Evolutionary conservation across 2,113 vertebrate genomes (phyloP).

Genomic region (Austrofundulus limnaeus): DNA sequence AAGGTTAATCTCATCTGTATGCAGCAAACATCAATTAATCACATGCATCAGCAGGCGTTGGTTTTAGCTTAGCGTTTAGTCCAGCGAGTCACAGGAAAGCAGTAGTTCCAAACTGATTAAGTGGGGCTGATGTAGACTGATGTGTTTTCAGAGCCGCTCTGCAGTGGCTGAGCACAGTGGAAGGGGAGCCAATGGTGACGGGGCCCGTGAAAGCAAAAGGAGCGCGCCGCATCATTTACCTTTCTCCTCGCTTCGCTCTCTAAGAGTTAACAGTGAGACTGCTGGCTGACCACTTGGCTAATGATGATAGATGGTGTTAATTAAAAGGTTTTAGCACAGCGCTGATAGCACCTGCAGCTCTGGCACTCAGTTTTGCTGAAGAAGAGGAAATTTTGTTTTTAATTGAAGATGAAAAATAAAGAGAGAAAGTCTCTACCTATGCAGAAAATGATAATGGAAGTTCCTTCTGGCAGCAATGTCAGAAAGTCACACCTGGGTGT

Average conservation of each 20-base stretch:
- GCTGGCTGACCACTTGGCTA: slow-evolving; percentile 75
- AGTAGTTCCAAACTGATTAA: slow-evolving; percentile 53
- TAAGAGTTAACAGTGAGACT: slow-evolving; percentile 73
- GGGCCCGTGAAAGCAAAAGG: slow-evolving; percentile 34
- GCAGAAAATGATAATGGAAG: slow-evolving; percentile 32
- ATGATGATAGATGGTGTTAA: slow-evolving; percentile 83
- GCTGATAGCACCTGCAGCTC: slow-evolving; percentile 77
- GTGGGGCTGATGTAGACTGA: slow-evolving; percentile 66
- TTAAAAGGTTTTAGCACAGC: slow-evolving; percentile 78
- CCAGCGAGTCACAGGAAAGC: slow-evolving; percentile 32
- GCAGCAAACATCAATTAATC: slow-evolving; percentile 60
- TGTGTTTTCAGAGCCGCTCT: slow-evolving; percentile 62
- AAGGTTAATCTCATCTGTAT: slow-evolving; percentile 51
- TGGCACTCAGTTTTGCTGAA: slow-evolving; percentile 44
- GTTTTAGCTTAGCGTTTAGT: slow-evolving; percentile 53
- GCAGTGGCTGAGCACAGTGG: slow-evolving; percentile 54
- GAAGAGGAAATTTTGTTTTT: slow-evolving; percentile 34
- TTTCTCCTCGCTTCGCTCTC: slow-evolving; percentile 59
- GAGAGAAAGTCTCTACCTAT: slow-evolving; percentile 27
- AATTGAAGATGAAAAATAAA: slow-evolving; percentile 1
- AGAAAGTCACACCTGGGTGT: slow-evolving; percentile 50
- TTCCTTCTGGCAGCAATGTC: slow-evolving; percentile 22
- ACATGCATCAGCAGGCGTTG: slow-evolving; percentile 57
- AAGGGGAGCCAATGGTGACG: slow-evolving; percentile 28
- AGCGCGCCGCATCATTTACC: slow-evolving; percentile 57